Evolutionary conservation across 2,113 vertebrate genomes (phyloP), one percentile per base, ranked within the genome.

Genomic region (Coryphaenoides rupestris): DNA sequence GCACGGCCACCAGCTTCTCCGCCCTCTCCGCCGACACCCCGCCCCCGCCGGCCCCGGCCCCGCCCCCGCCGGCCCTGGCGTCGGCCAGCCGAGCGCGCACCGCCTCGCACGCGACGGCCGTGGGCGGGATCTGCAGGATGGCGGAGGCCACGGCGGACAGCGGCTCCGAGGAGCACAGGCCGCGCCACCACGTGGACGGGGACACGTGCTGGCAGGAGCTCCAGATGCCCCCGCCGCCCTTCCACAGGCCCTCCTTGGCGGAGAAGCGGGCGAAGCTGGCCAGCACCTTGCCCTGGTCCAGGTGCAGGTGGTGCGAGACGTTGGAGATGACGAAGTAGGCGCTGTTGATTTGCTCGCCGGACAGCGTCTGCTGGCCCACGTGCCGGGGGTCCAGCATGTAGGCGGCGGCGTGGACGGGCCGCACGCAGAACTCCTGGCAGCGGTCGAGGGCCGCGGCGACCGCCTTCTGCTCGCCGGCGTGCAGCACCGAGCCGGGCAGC

Each of bases 381-480:
- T 78, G 61, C 67, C 74, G 77, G n/a, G 80, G 80, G 28, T 86
- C 84, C 10, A 84, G 73, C 75, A 81, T 84, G 76, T 75, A 78
- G 1, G 78, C 84, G 16, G 78, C 80, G 1, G 76, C 69, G 0
- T 84, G 76, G 47, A 84, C 65, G 19, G 82, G 80, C 69, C 69
- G 73, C 17, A 83, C 21, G 24, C 76, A 86, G 28, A 80, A 73
- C 60, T 76, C 70, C 70, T 76, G 64, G 46, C 73, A 66, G 28
- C 56, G 54, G 55, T 75, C 70, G 15, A 78, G 23, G 14, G 60
- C 76, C 0, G 58, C 63, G 64, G 74, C 60, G n/a, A 78, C 65
- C 3, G 75, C 75, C 33, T 66, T 73, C 70, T 80, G 71, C 19
- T 82, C 69, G 0, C 2, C 33, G 0, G 64, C 15, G 55, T 70